Conservation (phyloP, 2,797 vertebrate species). For the Emys orbicularis region DNA sequence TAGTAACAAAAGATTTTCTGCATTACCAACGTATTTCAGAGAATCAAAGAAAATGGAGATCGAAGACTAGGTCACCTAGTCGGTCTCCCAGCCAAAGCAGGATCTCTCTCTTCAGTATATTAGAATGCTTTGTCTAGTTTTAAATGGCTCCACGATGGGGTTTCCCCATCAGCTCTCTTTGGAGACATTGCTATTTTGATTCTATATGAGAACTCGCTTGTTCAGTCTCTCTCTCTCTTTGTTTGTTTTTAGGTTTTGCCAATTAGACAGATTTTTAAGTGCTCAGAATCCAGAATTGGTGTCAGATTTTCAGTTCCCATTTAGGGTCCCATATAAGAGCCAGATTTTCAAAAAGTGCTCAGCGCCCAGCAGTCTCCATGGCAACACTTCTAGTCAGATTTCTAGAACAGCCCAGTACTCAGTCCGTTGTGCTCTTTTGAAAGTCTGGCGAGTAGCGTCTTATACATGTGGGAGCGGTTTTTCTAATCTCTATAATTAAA, state of each 20-base stretch:
- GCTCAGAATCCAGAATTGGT: not conserved
- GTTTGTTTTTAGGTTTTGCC: not conserved
- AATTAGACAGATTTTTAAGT: not conserved
- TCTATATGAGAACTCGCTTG: not conserved
- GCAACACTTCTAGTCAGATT: conserved; percentile 11
- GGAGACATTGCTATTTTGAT: not conserved
- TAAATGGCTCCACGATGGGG: not conserved
- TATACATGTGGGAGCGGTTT: not conserved
- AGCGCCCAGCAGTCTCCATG: not conserved
- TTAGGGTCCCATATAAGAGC: not conserved
- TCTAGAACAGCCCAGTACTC: not conserved
- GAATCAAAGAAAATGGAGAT: not conserved
- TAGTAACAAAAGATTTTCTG: not conserved
- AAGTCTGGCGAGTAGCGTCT: not conserved
- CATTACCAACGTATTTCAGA: not conserved
- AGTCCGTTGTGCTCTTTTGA: not conserved
- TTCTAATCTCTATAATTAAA: not conserved
- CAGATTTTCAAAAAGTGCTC: not conserved
- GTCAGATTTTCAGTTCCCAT: conserved; percentile 17
- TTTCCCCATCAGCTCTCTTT: not conserved
- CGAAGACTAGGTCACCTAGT: not conserved
- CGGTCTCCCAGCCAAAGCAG: not conserved
- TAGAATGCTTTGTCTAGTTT: not conserved
- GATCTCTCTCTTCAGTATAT: not conserved
- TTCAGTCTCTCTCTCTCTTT: rapidly evolving